Conservation (phyloP, 1,140 invertebrate species). For the Drosophila obscura region DNA sequence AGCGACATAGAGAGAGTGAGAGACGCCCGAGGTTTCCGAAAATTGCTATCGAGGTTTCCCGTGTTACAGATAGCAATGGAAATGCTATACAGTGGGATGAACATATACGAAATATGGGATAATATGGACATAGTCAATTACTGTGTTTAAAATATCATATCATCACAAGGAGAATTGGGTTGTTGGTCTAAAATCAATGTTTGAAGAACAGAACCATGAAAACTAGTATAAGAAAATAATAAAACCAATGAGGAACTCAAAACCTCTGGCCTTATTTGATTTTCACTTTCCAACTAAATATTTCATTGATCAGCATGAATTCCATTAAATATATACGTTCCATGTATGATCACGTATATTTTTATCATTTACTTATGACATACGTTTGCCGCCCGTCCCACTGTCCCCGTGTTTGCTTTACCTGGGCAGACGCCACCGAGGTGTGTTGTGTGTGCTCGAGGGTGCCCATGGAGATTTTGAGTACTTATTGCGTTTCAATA, state of each 20-base stretch:
- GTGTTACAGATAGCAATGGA: constrained; percentile 23
- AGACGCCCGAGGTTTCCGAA: constrained; percentile 31
- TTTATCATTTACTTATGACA: not conserved
- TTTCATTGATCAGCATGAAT: too few relatives aligned
- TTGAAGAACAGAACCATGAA: too few relatives aligned
- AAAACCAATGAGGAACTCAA: too few relatives aligned
- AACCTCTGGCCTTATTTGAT: too few relatives aligned
- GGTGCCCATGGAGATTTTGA: constrained; percentile 32
- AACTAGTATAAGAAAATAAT: too few relatives aligned
- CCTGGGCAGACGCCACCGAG: constrained; percentile 9
- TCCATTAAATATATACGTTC: not conserved
- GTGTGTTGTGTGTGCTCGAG: not conserved
- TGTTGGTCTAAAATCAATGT: too few relatives aligned
- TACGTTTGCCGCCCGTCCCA: constrained; percentile 11
- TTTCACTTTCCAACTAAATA: too few relatives aligned
- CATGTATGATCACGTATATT: not conserved
- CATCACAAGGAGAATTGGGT: too few relatives aligned
- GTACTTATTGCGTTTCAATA: constrained; percentile 80
- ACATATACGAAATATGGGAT: not conserved
- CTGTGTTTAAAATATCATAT: too few relatives aligned
- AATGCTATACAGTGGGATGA: constrained; percentile 35
- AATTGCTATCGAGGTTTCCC: constrained; percentile 11
- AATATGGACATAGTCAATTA: not conserved
- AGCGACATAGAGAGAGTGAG: constrained; percentile 24
- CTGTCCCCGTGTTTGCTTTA: constrained; percentile 25